Evolutionary conservation across 2,888 invertebrate genomes (phyloP).

Genomic region (Nephrocerus scutellatus): DNA sequence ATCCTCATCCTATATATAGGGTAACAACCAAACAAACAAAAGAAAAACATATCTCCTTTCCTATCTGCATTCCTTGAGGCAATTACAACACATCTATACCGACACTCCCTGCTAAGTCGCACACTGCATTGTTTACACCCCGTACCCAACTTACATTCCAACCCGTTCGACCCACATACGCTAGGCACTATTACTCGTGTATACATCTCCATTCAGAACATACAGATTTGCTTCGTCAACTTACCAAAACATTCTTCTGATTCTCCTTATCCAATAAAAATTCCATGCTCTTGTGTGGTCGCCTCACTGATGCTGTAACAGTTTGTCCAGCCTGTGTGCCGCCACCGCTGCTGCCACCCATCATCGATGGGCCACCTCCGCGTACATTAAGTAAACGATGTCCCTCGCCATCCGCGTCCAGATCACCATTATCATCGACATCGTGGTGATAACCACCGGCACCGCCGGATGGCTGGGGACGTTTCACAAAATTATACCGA

Average conservation of each 20-base stretch:
- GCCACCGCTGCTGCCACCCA: conserved; percentile 27
- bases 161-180: no score
- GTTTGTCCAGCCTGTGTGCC: conserved; percentile 33
- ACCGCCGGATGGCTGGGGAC: conserved; percentile 17
- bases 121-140: no score
- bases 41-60: no score
- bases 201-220: no score
- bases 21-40: no score
- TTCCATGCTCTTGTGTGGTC: conserved; percentile 89
- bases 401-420: conserved; percentile 26
- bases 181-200: no score
- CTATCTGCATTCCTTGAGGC: no score
- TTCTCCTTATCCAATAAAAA: conserved; percentile 90
- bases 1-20: no score
- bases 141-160: no score
- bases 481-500: conserved; percentile 20
- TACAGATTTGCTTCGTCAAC: no score
- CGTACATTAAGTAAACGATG: conserved; percentile 20
- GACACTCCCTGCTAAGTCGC: no score
- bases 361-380: conserved; percentile 17
- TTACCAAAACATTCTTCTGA: conserved; percentile 78
- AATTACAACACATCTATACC: no score
- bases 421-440: conserved; percentile 18
- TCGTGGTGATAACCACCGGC: conserved; percentile 13
- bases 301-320: conserved; percentile 40